These are phyloP conservation scores for Caranx melampygus DNA, from an alignment of 2,113 vertebrate genomes.

Conservation along the genomic window DNA sequence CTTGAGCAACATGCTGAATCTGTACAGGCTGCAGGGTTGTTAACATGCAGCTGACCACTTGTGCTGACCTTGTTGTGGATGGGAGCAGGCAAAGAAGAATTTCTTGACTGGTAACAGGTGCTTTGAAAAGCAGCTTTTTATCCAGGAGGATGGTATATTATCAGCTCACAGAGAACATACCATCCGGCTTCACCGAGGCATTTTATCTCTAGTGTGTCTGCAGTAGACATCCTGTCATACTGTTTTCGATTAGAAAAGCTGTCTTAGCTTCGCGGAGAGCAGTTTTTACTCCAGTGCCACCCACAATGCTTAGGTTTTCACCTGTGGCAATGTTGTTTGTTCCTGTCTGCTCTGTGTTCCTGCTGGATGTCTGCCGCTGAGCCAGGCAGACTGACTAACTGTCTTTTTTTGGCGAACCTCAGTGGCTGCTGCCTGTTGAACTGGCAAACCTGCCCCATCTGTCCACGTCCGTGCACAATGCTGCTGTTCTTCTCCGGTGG, in stretches of 20 bases:
- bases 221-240: constrained; percentile 19
- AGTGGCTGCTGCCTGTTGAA: constrained; percentile 43
- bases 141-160: background rate
- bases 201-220: background rate
- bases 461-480: constrained; percentile 4
- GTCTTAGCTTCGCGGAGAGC: constrained; percentile 22
- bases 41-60: constrained; percentile 7
- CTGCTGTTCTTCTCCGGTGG: constrained; percentile 27
- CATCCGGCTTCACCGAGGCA: background rate
- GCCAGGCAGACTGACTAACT: constrained; percentile 48
- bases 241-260: constrained; percentile 29
- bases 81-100: background rate
- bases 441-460: constrained; percentile 35
- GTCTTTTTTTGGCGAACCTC: constrained; percentile 35
- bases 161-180: constrained; percentile 1
- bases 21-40: constrained; percentile 17
- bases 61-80: constrained; percentile 11
- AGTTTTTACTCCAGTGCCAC: constrained; percentile 37
- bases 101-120: background rate
- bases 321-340: constrained; percentile 57
- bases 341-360: constrained; percentile 48
- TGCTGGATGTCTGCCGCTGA: constrained; percentile 51
- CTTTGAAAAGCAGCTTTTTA: constrained; percentile 12
- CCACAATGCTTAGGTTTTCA: constrained; percentile 45
- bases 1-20: constrained; percentile 24